Percentiles rank a stretch among this genome's conserved stretches.
These are phyloP conservation scores for Acanthosoma haemorrhoidale DNA, from an alignment of 2,888 invertebrate species.

Conservation along the genomic window DNA sequence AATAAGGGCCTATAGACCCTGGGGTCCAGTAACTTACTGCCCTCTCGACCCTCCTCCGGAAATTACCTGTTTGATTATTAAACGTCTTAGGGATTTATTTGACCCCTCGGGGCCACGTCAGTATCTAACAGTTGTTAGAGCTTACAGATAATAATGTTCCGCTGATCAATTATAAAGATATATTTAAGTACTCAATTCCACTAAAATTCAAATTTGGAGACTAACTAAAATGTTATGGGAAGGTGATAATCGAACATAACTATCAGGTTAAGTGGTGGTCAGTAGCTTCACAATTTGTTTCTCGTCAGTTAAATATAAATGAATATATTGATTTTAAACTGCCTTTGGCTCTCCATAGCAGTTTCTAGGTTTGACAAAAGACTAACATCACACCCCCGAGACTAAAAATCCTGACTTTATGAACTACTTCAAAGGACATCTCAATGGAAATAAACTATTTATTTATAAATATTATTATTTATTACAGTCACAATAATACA, in stretches of 20 bases:
- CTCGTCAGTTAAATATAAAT: background rate
- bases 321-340: background rate
- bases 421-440: background rate
- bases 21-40: background rate
- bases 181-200: no score
- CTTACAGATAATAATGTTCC: no score
- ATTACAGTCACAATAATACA: background rate
- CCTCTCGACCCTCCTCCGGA: background rate
- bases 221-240: no score
- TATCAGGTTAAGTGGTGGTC: no score
- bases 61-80: slow-evolving; percentile 6
- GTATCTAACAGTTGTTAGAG: no score
- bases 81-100: background rate
- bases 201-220: no score
- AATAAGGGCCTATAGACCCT: background rate
- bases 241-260: no score
- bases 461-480: background rate
- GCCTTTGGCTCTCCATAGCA: background rate
- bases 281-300: no score
- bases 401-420: background rate
- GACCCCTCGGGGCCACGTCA: no score
- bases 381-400: no score
- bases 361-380: no score
- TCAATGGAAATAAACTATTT: background rate
- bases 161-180: background rate